Conservation (phyloP, 2,113 vertebrate species). For the Campylomormyrus numenius region DNA sequence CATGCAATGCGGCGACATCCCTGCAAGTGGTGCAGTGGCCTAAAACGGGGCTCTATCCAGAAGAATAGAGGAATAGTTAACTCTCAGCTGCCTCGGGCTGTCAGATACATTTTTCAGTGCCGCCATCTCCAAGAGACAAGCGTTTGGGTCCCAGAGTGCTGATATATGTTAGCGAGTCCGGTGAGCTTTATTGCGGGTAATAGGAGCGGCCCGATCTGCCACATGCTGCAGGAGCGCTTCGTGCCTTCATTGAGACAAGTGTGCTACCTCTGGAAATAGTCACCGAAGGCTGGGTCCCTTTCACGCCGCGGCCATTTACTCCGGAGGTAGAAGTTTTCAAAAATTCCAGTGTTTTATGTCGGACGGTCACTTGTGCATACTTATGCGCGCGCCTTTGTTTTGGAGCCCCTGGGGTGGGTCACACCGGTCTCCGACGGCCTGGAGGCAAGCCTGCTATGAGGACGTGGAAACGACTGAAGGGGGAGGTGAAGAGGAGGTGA, state of each 20-base stretch:
- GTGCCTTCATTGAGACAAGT: neutral
- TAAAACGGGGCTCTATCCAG: conserved; percentile 33
- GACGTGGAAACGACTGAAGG: neutral
- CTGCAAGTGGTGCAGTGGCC: conserved; percentile 27
- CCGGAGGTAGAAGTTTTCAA: neutral
- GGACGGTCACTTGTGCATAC: neutral
- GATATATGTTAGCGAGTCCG: neutral
- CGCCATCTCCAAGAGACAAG: neutral
- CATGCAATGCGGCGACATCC: conserved; percentile 31
- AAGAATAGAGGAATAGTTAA: conserved; percentile 28
- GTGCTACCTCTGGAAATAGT: neutral
- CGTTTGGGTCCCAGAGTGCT: neutral
- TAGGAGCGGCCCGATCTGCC: neutral
- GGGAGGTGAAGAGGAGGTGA: neutral
- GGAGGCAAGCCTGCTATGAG: neutral
- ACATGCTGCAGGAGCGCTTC: neutral
- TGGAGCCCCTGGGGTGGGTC: neutral
- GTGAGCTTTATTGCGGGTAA: neutral
- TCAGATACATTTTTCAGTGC: neutral
- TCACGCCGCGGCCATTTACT: neutral
- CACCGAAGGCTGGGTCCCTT: neutral
- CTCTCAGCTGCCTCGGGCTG: conserved; percentile 1
- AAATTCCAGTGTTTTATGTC: neutral
- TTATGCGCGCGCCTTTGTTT: neutral
- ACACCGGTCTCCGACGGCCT: neutral